Percentiles rank a stretch among this genome's conserved stretches.
Conservation (phyloP, 2,113 vertebrate genomes). For the Dasyurus viverrinus region DNA sequence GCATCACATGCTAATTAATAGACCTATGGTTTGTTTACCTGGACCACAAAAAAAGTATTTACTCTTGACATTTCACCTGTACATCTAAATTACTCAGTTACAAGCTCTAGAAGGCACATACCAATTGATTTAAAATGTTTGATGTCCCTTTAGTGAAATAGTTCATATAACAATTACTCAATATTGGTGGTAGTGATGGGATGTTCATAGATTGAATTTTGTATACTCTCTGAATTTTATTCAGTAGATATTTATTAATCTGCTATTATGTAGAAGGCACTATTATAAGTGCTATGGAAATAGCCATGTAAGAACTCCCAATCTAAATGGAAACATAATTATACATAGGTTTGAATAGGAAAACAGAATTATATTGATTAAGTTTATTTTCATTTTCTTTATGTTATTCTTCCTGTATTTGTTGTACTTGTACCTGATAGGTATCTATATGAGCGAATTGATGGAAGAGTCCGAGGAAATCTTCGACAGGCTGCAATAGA, state of each 20-base stretch:
- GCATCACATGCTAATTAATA: not conserved
- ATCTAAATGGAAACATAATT: not conserved
- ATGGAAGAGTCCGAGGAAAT: slow-evolving; percentile 97
- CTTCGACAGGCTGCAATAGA: slow-evolving; percentile 97
- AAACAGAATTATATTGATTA: slow-evolving; percentile 20
- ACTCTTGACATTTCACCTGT: slow-evolving; percentile 11
- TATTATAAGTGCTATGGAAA: not conserved
- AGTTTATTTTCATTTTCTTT: slow-evolving; percentile 32
- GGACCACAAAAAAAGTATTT: not conserved
- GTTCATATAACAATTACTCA: not conserved
- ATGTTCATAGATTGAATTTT: not conserved
- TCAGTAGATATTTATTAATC: not conserved
- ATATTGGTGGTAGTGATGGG: not conserved
- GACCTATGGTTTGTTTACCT: not conserved
- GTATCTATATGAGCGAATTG: slow-evolving; percentile 97
- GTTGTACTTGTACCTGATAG: slow-evolving; percentile 78
- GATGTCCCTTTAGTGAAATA: not conserved
- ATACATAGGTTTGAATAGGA: slow-evolving; percentile 7
- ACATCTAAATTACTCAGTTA: not conserved
- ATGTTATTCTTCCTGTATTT: slow-evolving; percentile 39
- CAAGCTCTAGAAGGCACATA: not conserved
- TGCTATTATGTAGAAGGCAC: not conserved
- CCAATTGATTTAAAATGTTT: not conserved
- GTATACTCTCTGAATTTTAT: not conserved
- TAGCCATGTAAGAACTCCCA: slow-evolving; percentile 23